Evolutionary conservation across 2,113 vertebrate species (phyloP), one percentile per base, ranked within the genome.

Genomic region (Callionymus lyra): DNA sequence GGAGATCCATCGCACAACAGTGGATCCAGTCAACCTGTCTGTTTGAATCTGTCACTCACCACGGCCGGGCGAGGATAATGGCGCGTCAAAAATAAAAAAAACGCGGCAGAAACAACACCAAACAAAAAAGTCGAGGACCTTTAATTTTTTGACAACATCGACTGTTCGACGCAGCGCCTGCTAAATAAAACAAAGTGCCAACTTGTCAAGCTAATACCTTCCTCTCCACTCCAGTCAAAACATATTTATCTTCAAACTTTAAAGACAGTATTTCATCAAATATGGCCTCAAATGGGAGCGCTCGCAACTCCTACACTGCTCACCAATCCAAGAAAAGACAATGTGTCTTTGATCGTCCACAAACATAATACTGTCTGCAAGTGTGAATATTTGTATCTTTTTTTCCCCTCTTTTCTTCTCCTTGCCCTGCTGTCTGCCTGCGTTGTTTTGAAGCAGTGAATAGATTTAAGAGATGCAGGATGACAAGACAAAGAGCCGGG

Each of bases 391-490:
- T 77, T 82, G 67, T 68, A 71, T 70, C 60, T 63, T 68, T 69
- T 72, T 34, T 44, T 16, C 9, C 2, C 44, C 47, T 47, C 52
- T 37, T 54, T 49, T 53, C 14, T 31, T 50, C 64, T 37, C 38
- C 52, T 62, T 55, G 56, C 44, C 43, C 16, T 31, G 72, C 70
- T 85, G 77, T 83, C 80, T 85, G 65, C 42, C 72, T 72, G 70
- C 69, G 80, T 84, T 79, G 81, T 80, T 84, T 70, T 79, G 79
- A 84, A 72, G 74, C 72, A 33, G 75, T 74, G 68, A 84, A 80
- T 81, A 82, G 77, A 83, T 85, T 80, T 80, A 67, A 77, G 79
- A 85, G 80, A 87, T 86, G 77, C 80, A 77, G 81, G 76, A 82
- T 84, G 84, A 82, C 81, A 83, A 84, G 83, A 84, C 83, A 85